Conservation (phyloP, 2,888 invertebrate species). For the Trichacis sp. region DNA sequence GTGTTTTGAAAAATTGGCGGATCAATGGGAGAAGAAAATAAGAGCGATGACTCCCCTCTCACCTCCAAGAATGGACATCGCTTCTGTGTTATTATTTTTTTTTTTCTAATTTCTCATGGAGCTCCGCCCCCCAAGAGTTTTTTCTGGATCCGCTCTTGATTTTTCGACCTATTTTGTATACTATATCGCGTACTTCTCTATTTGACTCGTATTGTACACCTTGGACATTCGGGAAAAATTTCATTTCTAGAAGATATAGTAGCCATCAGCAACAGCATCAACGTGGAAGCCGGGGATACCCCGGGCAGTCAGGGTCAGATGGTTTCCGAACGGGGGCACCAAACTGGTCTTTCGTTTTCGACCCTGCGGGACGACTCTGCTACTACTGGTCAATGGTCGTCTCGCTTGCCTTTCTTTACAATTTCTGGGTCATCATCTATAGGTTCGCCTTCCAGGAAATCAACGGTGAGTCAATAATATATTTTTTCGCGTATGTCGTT, state of each 20-base stretch:
- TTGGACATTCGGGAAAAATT: slow-evolving; percentile 13
- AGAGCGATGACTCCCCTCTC: no score
- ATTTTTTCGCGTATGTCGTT: slow-evolving; percentile 33
- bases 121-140: no score
- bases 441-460: slow-evolving; percentile 99
- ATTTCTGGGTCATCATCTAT: slow-evolving; percentile 98
- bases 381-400: slow-evolving; percentile 99
- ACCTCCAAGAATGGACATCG: no score
- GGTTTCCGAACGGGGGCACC: slow-evolving; percentile 77
- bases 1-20: no score
- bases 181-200: no score
- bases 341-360: slow-evolving; percentile 96
- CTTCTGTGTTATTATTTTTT: no score
- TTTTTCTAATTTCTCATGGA: no score
- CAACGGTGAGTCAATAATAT: slow-evolving; percentile 75
- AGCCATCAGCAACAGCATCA: slow-evolving; percentile 66
- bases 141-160: no score
- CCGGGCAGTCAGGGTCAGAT: slow-evolving; percentile 61
- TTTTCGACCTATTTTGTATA: no score
- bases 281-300: slow-evolving; percentile 65
- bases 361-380: slow-evolving; percentile 95
- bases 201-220: slow-evolving; percentile 16
- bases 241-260: slow-evolving; percentile 59
- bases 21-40: no score
- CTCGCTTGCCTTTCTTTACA: slow-evolving; percentile 94